These are phyloP conservation scores for Aspidapion aeneum DNA, from an alignment of 2,888 invertebrate genomes.

Conservation along the genomic window DNA sequence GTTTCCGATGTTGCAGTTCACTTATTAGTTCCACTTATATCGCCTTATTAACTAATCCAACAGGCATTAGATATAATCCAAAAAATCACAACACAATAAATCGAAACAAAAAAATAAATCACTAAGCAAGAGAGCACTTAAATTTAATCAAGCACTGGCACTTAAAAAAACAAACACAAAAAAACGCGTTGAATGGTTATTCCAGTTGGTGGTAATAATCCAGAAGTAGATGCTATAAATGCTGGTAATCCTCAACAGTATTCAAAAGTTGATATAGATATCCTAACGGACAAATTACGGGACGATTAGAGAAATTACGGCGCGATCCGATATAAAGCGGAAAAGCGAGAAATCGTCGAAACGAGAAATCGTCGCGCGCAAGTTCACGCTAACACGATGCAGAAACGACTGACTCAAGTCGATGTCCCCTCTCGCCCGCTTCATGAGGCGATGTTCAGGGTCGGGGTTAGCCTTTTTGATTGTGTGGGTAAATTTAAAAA, in stretches of 20 bases:
- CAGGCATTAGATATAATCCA: background rate
- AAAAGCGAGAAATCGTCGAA: background rate
- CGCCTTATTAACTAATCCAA: background rate
- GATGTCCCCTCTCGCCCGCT: constrained; percentile 41
- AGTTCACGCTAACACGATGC: constrained; percentile 36
- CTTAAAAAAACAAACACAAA: background rate
- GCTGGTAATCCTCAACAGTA: background rate
- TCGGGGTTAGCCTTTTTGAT: no score
- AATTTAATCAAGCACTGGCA: background rate
- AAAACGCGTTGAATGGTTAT: no score
- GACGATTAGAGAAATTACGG: background rate
- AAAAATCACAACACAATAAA: no score
- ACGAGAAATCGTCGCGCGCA: constrained; percentile 22
- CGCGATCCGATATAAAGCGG: background rate
- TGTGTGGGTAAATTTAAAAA: no score
- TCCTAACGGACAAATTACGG: background rate
- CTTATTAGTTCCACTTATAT: no score
- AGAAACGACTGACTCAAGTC: constrained; percentile 40
- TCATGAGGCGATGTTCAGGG: constrained; percentile 39
- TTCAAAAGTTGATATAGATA: background rate
- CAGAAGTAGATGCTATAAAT: no score
- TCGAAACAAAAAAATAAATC: background rate
- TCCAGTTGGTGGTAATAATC: background rate
- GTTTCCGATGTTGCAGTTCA: background rate
- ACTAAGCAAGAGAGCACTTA: background rate